phyloP scores from a whole-genome alignment of 1,140 invertebrate species.

The Mycetomoellerius zeteki region DNA sequence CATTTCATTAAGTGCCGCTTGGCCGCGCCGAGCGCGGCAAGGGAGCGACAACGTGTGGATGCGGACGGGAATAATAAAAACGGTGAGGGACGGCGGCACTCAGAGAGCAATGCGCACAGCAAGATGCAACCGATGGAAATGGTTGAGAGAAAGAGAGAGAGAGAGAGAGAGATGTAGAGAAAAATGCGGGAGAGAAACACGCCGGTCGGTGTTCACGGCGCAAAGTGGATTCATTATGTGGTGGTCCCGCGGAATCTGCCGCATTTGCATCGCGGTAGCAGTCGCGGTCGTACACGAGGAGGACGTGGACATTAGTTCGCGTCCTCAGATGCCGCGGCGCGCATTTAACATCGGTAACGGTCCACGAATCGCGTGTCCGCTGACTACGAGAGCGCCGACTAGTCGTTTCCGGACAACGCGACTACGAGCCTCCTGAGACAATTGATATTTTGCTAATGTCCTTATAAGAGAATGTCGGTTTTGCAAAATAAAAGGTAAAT shows the following conservation, averaged over 20 bases:
- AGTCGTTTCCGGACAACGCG: conserved; percentile 15
- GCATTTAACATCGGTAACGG: conserved; percentile 85
- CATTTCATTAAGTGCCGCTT: conserved; percentile 85
- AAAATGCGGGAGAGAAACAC: conserved; percentile 54
- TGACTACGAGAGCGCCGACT: conserved; percentile 25
- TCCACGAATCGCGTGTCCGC: conserved; percentile 77
- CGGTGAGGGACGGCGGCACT: conserved; percentile 5
- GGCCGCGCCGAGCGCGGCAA: conserved; percentile 61
- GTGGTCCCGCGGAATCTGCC: conserved; percentile 76
- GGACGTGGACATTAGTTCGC: conserved; percentile 84
- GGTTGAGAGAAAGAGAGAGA: not conserved
- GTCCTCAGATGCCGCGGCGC: conserved; percentile 83
- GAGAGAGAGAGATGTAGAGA: conserved; percentile 29
- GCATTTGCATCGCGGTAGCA: conserved; percentile 82
- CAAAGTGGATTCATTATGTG: conserved; percentile 85
- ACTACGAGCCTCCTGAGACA: conserved; percentile 10
- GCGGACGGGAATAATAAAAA: conserved; percentile 50
- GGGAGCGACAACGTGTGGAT: conserved; percentile 20
- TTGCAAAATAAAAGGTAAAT: not conserved
- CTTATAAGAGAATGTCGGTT: not conserved
- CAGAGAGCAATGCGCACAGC: conserved; percentile 43
- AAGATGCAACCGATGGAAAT: conserved; percentile 37
- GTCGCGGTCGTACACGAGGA: conserved; percentile 73
- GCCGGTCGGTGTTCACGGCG: conserved; percentile 59
- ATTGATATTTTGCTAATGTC: conserved; percentile 7